Evolutionary conservation across 1,140 invertebrate species (phyloP), one percentile per base, ranked within the genome.

Genomic region (Subanguina moxae): DNA sequence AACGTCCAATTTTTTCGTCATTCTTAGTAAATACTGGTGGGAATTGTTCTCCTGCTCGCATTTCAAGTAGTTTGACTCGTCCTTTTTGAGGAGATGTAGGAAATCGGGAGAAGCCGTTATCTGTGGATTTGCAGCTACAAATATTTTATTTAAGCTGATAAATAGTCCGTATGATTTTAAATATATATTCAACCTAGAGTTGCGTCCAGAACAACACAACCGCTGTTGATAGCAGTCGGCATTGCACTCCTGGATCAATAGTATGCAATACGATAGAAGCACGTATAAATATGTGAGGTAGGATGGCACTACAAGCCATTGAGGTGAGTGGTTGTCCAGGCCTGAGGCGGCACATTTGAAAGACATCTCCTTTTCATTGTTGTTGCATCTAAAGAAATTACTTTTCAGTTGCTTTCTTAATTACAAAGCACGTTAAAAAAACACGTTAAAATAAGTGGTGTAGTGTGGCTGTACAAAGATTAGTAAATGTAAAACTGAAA

Each of bases 101-200:
- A n/a, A 65, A 17, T 23, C 32, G 27, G 1, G 17, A 25, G 23
- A 57, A 25, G 27, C 19, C 27, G 38, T 59, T 56, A 32, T 58
- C 65, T 9, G 28, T 59, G 19, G 65, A 63, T 62, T 61, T 67
- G 58, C 65, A 67, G n/a, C 43, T 63, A 32, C 21, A 52, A 52
- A 52, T 52, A 52, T 52, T 3, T 52, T 52, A 8, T 52, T 21
- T 52, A n/a, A n/a, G n/a, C n/a, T n/a, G n/a, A n/a, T n/a, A n/a
- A n/a, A n/a, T 21, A 15, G 23, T 21, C 23, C 1, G 17, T 7
- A 3, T 15, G 8, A 3, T 52, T 52, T 52, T 3, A 21, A 25
- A 7, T 52, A 8, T 7, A 52, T 52, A 15, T 52, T 8, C 23
- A 21, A 52, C 48, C 48, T 52, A 15, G n/a, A 21, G 48, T 52